A percentile compares a stretch with the other conserved stretches of the same genome.
phyloP scores from a whole-genome alignment of 2,113 vertebrate genomes.

The Bufo gargarizans region DNA sequence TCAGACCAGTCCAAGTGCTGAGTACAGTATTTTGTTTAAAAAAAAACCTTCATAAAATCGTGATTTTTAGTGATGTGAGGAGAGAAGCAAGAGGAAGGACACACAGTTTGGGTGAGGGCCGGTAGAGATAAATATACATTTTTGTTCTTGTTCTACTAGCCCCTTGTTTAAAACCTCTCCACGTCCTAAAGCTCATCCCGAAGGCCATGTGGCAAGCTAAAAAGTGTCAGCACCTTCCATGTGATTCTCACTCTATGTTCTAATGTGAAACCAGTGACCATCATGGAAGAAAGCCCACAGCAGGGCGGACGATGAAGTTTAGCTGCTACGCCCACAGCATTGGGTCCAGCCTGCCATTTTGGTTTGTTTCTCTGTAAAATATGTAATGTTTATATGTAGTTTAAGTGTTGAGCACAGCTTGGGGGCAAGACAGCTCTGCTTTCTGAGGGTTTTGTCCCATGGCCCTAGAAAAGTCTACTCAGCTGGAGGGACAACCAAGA shows the following conservation, averaged over 20 bases:
- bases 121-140: neutral
- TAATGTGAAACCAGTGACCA: neutral
- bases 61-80: neutral
- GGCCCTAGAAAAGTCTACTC: neutral
- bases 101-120: neutral
- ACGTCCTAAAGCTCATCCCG: neutral
- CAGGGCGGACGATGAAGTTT: neutral
- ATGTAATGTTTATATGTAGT: neutral
- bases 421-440: neutral
- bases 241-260: neutral
- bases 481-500: neutral
- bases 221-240: neutral
- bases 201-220: neutral
- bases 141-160: neutral
- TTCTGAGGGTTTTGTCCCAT: neutral
- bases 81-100: neutral
- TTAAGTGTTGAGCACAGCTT: slow-evolving; percentile 25
- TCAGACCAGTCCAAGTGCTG: neutral
- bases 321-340: no score
- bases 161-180: neutral
- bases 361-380: slow-evolving; percentile 45
- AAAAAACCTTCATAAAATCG: neutral
- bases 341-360: slow-evolving; percentile 9
- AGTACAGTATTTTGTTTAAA: neutral
- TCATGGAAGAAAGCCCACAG: neutral